Evolutionary conservation across 2,797 vertebrate species (phyloP).

Genomic region (Aselliscus stoliczkanus): DNA sequence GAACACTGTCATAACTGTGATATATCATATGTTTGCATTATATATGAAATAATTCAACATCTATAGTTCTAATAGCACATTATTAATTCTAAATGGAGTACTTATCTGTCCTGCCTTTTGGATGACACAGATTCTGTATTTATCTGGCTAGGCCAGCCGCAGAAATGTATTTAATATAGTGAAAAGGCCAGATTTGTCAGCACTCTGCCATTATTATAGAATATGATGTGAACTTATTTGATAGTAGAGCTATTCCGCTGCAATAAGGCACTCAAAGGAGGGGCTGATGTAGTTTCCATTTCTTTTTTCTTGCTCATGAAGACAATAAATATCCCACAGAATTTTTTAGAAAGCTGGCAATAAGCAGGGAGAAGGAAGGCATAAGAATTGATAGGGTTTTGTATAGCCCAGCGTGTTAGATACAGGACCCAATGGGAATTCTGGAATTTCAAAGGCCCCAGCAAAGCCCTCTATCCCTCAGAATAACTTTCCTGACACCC

Average conservation of each 20-base stretch:
- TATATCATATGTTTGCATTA: slow-evolving; percentile 12
- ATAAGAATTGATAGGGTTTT: not conserved
- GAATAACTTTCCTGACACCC: not conserved
- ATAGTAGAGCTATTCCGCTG: not conserved
- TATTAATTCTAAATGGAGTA: slow-evolving; percentile 42
- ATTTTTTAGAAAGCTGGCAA: not conserved
- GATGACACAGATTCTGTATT: slow-evolving; percentile 8
- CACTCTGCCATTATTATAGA: not conserved
- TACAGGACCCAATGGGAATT: not conserved
- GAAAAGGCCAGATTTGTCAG: slow-evolving; percentile 10
- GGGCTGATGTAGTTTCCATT: not conserved
- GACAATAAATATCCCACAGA: not conserved
- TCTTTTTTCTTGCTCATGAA: not conserved
- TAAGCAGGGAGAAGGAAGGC: not conserved
- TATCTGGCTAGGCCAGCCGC: not conserved
- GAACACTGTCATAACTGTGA: not conserved
- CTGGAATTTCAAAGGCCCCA: not conserved
- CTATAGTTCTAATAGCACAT: slow-evolving; percentile 45
- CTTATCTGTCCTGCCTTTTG: not conserved
- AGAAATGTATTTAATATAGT: slow-evolving; percentile 7
- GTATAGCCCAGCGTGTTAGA: not conserved
- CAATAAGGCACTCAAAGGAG: not conserved
- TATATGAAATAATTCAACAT: slow-evolving; percentile 41
- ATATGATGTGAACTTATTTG: not conserved
- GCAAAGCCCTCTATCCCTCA: not conserved